These are phyloP conservation scores for Ariolimax columbianus DNA, from an alignment of 2,888 invertebrate species.

Conservation along the genomic window DNA sequence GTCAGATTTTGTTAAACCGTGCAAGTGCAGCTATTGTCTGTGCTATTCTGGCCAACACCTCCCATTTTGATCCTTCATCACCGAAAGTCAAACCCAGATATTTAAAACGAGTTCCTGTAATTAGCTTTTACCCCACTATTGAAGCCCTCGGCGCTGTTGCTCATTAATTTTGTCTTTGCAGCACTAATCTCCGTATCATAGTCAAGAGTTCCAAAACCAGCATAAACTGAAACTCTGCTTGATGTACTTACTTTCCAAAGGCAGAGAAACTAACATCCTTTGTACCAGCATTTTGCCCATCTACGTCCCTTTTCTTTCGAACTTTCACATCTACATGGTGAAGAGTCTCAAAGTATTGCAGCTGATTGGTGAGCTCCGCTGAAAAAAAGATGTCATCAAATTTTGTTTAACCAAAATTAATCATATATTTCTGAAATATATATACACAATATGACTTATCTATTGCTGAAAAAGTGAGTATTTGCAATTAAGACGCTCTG, in stretches of 20 bases:
- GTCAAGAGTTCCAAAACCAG: no score
- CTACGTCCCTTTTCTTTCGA: slow-evolving; percentile 52
- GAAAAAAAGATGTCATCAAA: background rate
- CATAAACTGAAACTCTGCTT: no score
- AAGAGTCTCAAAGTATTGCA: slow-evolving; percentile 69
- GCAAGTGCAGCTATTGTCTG: no score
- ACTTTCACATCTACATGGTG: slow-evolving; percentile 53
- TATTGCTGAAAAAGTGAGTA: background rate
- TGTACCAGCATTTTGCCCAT: slow-evolving; percentile 54
- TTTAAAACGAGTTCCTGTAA: no score
- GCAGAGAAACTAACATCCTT: slow-evolving; percentile 64
- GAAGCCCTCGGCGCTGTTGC: no score
- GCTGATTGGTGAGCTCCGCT: slow-evolving; percentile 54
- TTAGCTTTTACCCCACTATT: no score
- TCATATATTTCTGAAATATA: background rate
- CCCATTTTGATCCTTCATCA: no score
- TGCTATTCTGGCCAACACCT: no score
- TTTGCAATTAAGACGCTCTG: background rate
- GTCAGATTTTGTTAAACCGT: no score
- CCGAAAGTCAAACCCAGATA: no score
- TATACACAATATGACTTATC: background rate
- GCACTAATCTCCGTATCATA: no score
- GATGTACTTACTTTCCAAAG: slow-evolving; percentile 63
- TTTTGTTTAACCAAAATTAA: background rate
- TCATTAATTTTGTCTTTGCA: no score